Evolutionary conservation across 2,888 invertebrate species (phyloP), one percentile per base, ranked within the genome.

Genomic region (Flabesymbios commensalis): DNA sequence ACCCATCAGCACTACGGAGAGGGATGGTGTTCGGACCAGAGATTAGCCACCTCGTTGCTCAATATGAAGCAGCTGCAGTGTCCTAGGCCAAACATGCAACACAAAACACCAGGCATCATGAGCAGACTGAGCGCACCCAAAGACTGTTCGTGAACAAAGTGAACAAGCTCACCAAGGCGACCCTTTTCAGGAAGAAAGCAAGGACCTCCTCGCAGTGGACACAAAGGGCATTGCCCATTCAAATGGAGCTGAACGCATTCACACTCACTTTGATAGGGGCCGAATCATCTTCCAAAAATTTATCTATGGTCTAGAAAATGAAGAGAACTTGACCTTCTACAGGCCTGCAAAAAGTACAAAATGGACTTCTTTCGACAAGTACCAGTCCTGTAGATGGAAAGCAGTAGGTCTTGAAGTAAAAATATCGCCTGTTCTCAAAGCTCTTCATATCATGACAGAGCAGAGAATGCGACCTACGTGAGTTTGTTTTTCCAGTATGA

Each of bases 11-110:
- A 41, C 64, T 72, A 5, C 32, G 59, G 41, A 57, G 73, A 33
- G 72, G 73, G 74, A 72, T 70, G 69, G 54, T 72, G n/a, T 55
- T 67, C 45, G 67, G 69, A 26, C 72, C 72, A 31, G 67, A 73
- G 55, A 55, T 70, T 14, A 64, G 62, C 42, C 49, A 47, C n/a
- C 29, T 72, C 7, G 57, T 66, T 54, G 41, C 58, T 19, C 29
- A 56, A 5, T 59, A 59, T 31, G 53, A 59, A 24, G 4, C 14
- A 43, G 59, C 42, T 26, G 54, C 53, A 22, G 53, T 14, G n/a
- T n/a, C n/a, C n/a, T n/a, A n/a, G 32, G 17, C 53, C 3, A 58
- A 53, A 39, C 51, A 53, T 4, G 24, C 43, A n/a, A 53, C 19
- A 10, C 39, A 58, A 58, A 22, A 33, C 17, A 19, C 4, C 14